Conservation (phyloP, 2,113 vertebrate species). For the Archilochus colubris region DNA sequence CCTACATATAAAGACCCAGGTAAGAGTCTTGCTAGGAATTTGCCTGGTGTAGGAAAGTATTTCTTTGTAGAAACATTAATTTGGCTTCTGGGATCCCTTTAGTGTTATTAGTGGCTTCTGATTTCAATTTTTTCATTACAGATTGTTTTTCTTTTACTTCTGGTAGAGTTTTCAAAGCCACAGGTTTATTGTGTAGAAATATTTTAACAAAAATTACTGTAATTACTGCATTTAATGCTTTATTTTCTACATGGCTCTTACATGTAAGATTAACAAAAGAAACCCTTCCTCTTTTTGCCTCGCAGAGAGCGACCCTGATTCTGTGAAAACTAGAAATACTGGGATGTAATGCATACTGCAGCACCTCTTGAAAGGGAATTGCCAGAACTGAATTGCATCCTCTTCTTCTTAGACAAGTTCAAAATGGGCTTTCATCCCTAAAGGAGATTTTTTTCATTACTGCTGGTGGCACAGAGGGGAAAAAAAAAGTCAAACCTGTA, state of each 20-base stretch:
- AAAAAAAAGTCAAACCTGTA: background rate
- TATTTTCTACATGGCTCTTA: background rate
- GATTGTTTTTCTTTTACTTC: conserved; percentile 51
- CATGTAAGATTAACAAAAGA: background rate
- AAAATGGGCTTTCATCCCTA: conserved; percentile 17
- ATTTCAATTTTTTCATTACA: conserved; percentile 41
- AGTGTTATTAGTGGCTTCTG: conserved; percentile 51
- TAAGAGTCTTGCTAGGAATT: conserved; percentile 46
- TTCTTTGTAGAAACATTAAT: conserved; percentile 50
- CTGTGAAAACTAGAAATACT: conserved; percentile 24
- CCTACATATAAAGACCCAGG: conserved; percentile 51
- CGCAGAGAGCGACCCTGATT: background rate
- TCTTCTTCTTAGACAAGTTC: background rate
- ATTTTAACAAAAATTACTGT: conserved; percentile 47
- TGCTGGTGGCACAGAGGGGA: background rate
- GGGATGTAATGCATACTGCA: background rate
- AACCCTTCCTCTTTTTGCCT: conserved; percentile 12
- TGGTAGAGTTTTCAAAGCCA: conserved; percentile 45
- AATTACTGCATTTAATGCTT: conserved; percentile 44
- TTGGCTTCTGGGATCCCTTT: conserved; percentile 60
- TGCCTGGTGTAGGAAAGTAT: conserved; percentile 33
- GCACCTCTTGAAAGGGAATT: conserved; percentile 18
- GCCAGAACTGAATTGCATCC: background rate
- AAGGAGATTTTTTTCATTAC: conserved; percentile 10
- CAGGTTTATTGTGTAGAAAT: conserved; percentile 54